Base-by-base conservation (phyloP, 2,113 vertebrate genomes). In the Collichthys lucidus region DNA sequence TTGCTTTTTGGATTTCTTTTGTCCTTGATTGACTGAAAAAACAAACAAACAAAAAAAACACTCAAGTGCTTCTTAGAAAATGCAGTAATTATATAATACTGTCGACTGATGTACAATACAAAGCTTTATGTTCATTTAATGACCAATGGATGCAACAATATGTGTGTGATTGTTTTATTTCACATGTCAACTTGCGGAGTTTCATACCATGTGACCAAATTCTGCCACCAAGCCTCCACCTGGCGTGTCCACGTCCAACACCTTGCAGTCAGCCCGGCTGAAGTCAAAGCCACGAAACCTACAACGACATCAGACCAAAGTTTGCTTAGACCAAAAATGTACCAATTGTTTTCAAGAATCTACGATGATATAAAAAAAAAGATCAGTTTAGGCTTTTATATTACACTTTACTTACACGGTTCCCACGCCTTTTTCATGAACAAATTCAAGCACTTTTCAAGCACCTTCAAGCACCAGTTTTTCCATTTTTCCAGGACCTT, bases 241-340 rank as follows among this genome's bases (percentile, higher is more conserved):
- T 22, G 96, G 95, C 46, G 95, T 91, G 74, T 98, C 96, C 93
- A 96, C 96, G 68, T 98, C 97, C 95, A 99, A 92, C 56, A 98
- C 95, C 86, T 98, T 99, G 0, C 94, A 95, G 56, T 93, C 88
- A 0, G 95, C 95, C 56, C 92, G 95, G 87, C 94, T 88, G 88
- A 99, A 96, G 61, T 96, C 96, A 86, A 99, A 98, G 87, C 94
- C 97, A 29, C 98, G 95, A 77, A 97, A 97, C 49, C 97, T 95
- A 17, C 16, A 65, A 15, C 57, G 17, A 76, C 5, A 77, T 44
- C 49, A 56, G 10, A 20, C 1, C 4, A 62, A 8, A 40, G 26
- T 14, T 15, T 15, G 6, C 19, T 6, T 3, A 17, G 17, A 10
- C n/a, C 20, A 57, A 24, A 44, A 42, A 22, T 6, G 3, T 12